Base-by-base conservation (phyloP, 2,113 vertebrate genomes). In the Clinocottus analis region DNA sequence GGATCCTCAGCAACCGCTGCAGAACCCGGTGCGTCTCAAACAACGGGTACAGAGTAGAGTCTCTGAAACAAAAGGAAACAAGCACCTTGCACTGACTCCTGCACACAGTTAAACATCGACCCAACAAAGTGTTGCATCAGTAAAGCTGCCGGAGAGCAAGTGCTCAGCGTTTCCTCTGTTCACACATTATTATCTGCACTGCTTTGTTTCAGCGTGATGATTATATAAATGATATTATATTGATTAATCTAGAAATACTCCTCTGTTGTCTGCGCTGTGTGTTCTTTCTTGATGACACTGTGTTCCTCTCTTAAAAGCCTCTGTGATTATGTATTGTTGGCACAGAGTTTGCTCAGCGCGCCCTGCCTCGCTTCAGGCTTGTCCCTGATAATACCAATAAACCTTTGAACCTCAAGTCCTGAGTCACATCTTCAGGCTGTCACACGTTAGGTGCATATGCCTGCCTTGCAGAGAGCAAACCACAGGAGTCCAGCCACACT, bases 401-500 rank as follows among this genome's bases (percentile, higher is more conserved):
- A 94, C 91, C 92, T 94, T 94, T 94, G 92, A 70, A 79, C 90
- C 65, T 75, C 12, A 33, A 61, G 80, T 76, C 71, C 33, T 19
- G 49, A 55, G 72, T 76, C 41, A 47, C 62, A 63, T 79, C 73
- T 49, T 77, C 29, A 39, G 19, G 72, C 47, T 47, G 59, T 67
- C 41, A 39, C 27, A 37, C 2, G 5, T 23, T 45, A 6, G 35
- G 63, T 55, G 62, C n/a, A 45, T 33, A 49, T 78, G 25, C 27
- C 25, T 41, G 55, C 39, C 14, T 33, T 23, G 25, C 33, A 61
- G 27, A 31, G 23, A 73, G 45, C 49, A 61, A 3, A 37, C 6
- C 31, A 51, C 10, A 29, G 49, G 35, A 29, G 3, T 37, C 35
- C 8, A 7, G 5, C 39, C 35, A 27, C 6, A 45, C 68, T 37